Evolutionary conservation across 2,113 vertebrate genomes (phyloP).

Genomic region (Oreocharis arfaki): DNA sequence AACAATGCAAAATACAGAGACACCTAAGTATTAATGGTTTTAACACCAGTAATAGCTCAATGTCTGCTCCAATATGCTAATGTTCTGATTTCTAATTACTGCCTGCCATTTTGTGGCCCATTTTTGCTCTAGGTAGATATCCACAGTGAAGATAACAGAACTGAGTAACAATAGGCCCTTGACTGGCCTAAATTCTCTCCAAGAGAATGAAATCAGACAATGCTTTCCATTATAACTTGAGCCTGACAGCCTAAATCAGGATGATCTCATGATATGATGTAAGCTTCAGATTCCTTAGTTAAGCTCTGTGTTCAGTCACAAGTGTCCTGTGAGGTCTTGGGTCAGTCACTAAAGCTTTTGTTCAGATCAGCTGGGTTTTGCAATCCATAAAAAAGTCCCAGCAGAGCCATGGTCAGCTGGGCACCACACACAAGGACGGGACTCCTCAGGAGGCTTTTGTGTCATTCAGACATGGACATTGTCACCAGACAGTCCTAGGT

Average conservation of each 20-base stretch:
- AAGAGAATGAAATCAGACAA: neutral
- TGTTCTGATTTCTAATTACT: neutral
- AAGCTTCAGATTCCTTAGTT: neutral
- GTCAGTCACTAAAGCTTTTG: conserved; percentile 5
- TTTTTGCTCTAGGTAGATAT: neutral
- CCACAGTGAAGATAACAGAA: neutral
- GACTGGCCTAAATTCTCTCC: neutral
- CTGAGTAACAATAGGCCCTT: neutral
- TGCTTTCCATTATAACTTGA: neutral
- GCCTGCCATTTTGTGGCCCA: neutral
- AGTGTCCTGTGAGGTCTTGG: neutral
- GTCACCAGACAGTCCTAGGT: neutral
- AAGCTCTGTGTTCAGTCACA: neutral
- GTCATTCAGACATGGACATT: neutral
- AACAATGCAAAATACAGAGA: neutral
- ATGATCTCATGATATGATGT: neutral
- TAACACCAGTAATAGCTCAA: neutral
- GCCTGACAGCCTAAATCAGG: neutral
- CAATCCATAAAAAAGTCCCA: neutral
- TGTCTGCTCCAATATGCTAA: neutral
- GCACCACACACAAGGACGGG: neutral
- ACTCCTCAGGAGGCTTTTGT: neutral
- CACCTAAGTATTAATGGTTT: neutral
- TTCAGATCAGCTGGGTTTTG: neutral
- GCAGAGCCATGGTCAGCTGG: neutral